Percentiles rank a stretch among this genome's conserved stretches.
phyloP scores from a whole-genome alignment of 2,888 invertebrate species.

The Volucella inflata region DNA sequence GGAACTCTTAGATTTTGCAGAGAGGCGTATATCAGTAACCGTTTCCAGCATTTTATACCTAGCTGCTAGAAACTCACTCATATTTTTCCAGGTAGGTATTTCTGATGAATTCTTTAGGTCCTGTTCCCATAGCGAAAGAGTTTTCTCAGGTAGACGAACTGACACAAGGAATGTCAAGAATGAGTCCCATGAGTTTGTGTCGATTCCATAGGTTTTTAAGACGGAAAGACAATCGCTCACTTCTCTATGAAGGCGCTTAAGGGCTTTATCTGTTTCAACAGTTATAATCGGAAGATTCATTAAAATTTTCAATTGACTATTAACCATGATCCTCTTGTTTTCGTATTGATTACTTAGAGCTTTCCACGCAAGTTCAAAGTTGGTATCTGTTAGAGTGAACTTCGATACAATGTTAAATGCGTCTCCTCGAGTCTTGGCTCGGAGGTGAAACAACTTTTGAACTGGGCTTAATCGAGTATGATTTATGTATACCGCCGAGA shows the following conservation, averaged over 20 bases:
- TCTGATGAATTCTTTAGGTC: not conserved
- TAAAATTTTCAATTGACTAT: constrained; percentile 20
- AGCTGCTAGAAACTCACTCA: constrained; percentile 8
- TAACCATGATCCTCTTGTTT: not conserved
- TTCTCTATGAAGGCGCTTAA: constrained; percentile 20
- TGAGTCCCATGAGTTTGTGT: constrained; percentile 4
- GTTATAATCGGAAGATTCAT: not conserved
- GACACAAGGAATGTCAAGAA: no score
- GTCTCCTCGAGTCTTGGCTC: constrained; percentile 2
- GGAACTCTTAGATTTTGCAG: not conserved
- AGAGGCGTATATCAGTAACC: not conserved
- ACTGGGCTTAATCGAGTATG: constrained; percentile 3
- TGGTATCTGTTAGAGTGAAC: constrained; percentile 5
- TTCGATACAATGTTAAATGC: no score
- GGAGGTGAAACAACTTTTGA: constrained; percentile 6
- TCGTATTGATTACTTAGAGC: no score
- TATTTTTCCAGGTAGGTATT: constrained; percentile 29
- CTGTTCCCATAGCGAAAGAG: no score
- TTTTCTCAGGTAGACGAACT: no score
- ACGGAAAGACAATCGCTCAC: constrained; percentile 33
- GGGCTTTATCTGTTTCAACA: constrained; percentile 7
- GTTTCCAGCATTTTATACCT: constrained; percentile 23
- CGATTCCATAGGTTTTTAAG: constrained; percentile 17
- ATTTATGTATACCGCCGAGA: not conserved
- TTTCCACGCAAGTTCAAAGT: not conserved